These are phyloP conservation scores for Gadus macrocephalus DNA, from an alignment of 2,113 vertebrate genomes.

Conservation along the genomic window DNA sequence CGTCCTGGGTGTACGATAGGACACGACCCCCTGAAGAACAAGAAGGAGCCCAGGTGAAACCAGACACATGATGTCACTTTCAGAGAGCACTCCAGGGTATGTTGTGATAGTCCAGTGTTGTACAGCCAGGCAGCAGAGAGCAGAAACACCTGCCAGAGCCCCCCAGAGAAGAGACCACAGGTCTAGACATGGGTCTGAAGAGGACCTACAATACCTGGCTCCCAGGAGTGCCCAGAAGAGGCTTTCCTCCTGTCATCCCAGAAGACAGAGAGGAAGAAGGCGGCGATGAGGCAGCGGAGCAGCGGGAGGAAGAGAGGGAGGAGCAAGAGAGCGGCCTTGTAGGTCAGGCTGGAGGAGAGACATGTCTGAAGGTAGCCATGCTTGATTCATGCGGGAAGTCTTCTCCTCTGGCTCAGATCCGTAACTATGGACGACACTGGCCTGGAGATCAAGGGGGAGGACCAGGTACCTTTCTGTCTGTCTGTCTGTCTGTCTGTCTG, in stretches of 20 bases:
- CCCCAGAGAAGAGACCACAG: not conserved
- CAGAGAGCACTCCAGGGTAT: too few relatives aligned
- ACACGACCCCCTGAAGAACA: slow-evolving; percentile 23
- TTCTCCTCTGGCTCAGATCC: slow-evolving; percentile 40
- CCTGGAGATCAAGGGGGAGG: slow-evolving; percentile 16
- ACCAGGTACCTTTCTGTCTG: not conserved
- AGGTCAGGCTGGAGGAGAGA: slow-evolving; percentile 4
- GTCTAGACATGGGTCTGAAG: not conserved
- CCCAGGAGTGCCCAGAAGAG: too few relatives aligned
- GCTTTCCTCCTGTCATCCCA: too few relatives aligned
- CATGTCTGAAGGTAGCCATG: slow-evolving; percentile 24
- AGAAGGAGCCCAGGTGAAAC: slow-evolving; percentile 26
- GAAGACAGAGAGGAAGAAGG: not conserved
- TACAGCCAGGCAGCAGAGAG: not conserved
- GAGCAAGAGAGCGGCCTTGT: not conserved
- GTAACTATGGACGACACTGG: slow-evolving; percentile 42
- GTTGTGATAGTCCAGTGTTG: too few relatives aligned
- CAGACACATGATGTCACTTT: too few relatives aligned
- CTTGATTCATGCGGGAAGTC: slow-evolving; percentile 33
- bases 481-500: not conserved
- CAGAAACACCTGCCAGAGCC: not conserved
- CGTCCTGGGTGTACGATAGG: slow-evolving; percentile 10
- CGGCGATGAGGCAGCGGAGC: not conserved
- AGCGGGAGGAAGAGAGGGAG: not conserved
- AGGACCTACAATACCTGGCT: too few relatives aligned